phyloP scores from a whole-genome alignment of 2,113 vertebrate genomes.

The Bos javanicus region DNA sequence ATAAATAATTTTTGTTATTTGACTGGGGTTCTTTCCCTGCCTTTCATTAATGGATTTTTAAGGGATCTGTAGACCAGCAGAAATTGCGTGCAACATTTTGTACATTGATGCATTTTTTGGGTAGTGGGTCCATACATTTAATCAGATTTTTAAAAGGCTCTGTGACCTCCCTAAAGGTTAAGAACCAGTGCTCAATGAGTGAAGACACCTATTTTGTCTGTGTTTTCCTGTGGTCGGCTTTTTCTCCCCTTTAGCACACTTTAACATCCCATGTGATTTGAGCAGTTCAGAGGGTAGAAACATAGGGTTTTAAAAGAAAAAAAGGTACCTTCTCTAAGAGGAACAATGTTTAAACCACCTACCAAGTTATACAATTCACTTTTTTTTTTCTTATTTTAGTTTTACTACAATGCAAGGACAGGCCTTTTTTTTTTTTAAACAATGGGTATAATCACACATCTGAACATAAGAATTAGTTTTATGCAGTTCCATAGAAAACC shows the following conservation, averaged over 20 bases:
- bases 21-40: background rate
- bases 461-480: constrained; percentile 83
- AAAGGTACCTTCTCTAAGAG: constrained; percentile 61
- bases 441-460: constrained; percentile 83
- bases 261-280: constrained; percentile 58
- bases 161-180: background rate
- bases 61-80: background rate
- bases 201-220: constrained; percentile 12
- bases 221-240: background rate
- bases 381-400: constrained; percentile 79
- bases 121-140: background rate
- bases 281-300: constrained; percentile 61
- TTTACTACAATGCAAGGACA: constrained; percentile 76
- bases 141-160: background rate
- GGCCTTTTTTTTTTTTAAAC: constrained; percentile 59
- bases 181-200: background rate
- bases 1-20: constrained; percentile 7
- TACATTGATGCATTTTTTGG: background rate
- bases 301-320: constrained; percentile 51
- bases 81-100: background rate
- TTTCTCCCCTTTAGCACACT: constrained; percentile 37
- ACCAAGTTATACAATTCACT: constrained; percentile 71
- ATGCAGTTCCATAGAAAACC: constrained; percentile 72
- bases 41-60: background rate
- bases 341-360: constrained; percentile 74